phyloP scores from a whole-genome alignment of 2,113 vertebrate species.

The Seriola aureovittata region DNA sequence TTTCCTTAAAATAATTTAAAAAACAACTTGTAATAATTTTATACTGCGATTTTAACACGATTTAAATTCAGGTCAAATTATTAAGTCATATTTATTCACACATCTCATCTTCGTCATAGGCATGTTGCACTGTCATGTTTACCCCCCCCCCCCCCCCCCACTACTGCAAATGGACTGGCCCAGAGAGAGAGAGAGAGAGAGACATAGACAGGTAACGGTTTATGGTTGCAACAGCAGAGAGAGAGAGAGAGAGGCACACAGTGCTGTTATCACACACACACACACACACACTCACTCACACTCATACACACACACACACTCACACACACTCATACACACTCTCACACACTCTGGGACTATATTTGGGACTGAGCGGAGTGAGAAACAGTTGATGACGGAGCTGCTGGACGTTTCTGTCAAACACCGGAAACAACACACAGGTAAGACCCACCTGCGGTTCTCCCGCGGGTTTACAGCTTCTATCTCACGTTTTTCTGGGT shows the following conservation, averaged over 20 bases:
- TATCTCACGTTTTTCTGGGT: too few species aligned
- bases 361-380: constrained; percentile 12
- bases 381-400: constrained; percentile 30
- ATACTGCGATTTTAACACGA: too few species aligned
- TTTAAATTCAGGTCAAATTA: too few species aligned
- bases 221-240: too few species aligned
- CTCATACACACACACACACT: not conserved
- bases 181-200: constrained; percentile 35
- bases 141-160: not conserved
- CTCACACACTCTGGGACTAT: constrained; percentile 12
- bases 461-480: not conserved
- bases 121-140: not conserved
- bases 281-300: not conserved
- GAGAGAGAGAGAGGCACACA: not conserved
- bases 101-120: too few species aligned
- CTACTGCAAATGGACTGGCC: constrained; percentile 49
- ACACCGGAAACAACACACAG: constrained; percentile 28
- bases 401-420: constrained; percentile 38
- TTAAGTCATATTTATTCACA: not conserved
- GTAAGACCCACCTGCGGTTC: constrained; percentile 28
- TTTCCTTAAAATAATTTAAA: too few species aligned
- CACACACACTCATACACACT: not conserved
- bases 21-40: too few species aligned
- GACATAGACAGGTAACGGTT: not conserved
- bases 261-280: not conserved